Base-by-base conservation (phyloP, 2,113 vertebrate species). In the Pachycephala philippinensis region DNA sequence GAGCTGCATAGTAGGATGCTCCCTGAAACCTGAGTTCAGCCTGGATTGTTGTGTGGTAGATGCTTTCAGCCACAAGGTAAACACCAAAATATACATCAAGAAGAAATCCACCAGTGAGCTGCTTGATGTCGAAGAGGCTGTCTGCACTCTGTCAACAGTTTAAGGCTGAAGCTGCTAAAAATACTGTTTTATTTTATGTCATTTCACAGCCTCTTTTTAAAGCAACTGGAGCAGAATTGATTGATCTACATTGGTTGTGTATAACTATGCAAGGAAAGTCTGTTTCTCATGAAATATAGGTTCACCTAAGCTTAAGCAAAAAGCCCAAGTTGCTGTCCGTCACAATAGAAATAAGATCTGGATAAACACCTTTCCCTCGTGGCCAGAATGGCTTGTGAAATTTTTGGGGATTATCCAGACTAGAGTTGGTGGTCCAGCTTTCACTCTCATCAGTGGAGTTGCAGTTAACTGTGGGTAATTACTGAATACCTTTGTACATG, bases 141-240 rank as follows among this genome's bases (percentile, higher is more conserved):
- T 95, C 64, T 93, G 50, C 71, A 66, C 87, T 90, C 54, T 94
- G 79, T 66, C 84, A 93, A 53, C 63, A 59, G 71, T 90, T 85
- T 63, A 78, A 90, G 47, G 63, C 54, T 90, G 75, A 95, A 90
- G 64, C 20, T 81, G 75, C 90, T 93, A 84, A 96, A 92, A 96
- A 91, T 89, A 75, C 47, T 60, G 28, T 16, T 86, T 77, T 1
- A 1, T 79, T 95, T 95, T 85, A 15, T 80, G 90, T 84, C 5
- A 4, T 79, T 88, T 90, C 71, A 57, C 57, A 68, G 44, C 63
- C 71, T 75, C 49, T 37, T 88, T 93, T 87, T 90, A 88, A 90
- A 93, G 83, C 60, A 80, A 83, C 50, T 76, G 76, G 66, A 90
- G 66, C 50, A 94, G 68, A 90, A 82, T 39, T 85, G 82, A 23